Evolutionary conservation across 2,113 vertebrate genomes (phyloP).

Genomic region (Hippocampus mohnikei): DNA sequence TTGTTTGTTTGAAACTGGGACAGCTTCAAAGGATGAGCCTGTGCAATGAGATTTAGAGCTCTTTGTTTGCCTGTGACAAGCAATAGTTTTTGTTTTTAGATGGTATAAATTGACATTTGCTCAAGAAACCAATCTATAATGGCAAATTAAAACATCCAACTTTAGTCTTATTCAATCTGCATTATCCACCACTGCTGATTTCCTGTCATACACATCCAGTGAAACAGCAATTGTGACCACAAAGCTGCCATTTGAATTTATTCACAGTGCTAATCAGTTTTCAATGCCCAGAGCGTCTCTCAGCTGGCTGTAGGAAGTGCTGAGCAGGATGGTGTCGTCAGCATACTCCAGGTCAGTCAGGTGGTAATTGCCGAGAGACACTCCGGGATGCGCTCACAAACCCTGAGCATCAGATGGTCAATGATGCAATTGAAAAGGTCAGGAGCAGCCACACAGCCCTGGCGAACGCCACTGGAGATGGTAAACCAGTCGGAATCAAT

Average conservation of each 20-base stretch:
- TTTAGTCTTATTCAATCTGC: conserved; percentile 21
- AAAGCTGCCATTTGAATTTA: conserved; percentile 19
- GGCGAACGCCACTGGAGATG: too few species aligned
- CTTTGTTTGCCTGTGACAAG: conserved; percentile 5
- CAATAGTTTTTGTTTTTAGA: conserved; percentile 2
- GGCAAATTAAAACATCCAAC: too few species aligned
- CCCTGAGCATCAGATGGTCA: too few species aligned
- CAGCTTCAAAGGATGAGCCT: background rate
- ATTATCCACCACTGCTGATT: conserved; percentile 40
- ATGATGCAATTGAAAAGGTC: too few species aligned
- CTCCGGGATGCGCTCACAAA: too few species aligned
- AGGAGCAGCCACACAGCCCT: too few species aligned
- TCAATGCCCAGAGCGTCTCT: too few species aligned
- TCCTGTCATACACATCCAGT: conserved; percentile 38
- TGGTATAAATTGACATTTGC: conserved; percentile 13
- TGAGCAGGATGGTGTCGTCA: too few species aligned
- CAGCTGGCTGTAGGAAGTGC: too few species aligned
- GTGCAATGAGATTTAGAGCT: conserved; percentile 6
- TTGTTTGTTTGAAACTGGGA: conserved; percentile 12
- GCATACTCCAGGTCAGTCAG: too few species aligned
- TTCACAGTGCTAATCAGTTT: conserved; percentile 48
- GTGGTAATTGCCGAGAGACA: too few species aligned
- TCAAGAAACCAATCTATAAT: conserved; percentile 10
- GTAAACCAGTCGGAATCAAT: too few species aligned
- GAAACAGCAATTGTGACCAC: conserved; percentile 31